Conservation (phyloP, 2,888 invertebrate genomes). For the Leptinotarsa rubiginosa region DNA sequence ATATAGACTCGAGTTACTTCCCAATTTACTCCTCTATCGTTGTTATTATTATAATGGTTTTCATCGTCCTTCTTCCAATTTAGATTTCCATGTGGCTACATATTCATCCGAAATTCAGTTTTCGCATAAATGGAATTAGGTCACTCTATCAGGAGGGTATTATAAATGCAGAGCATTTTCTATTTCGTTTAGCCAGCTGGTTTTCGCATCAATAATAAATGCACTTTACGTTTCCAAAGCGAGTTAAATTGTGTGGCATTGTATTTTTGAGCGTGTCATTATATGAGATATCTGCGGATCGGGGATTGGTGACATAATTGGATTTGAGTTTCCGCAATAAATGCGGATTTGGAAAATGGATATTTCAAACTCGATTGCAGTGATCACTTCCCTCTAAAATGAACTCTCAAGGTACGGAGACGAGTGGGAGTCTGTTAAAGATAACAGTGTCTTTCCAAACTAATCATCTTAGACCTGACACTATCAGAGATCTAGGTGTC, state of each 20-base stretch:
- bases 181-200: conserved; percentile 30
- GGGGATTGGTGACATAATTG: not conserved
- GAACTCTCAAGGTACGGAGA: too few species aligned
- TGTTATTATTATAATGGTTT: not conserved
- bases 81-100: conserved; percentile 24
- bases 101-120: conserved; percentile 33
- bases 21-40: too few species aligned
- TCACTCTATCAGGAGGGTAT: conserved; percentile 32
- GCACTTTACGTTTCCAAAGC: conserved; percentile 15
- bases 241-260: conserved; percentile 50
- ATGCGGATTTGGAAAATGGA: too few species aligned
- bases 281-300: not conserved
- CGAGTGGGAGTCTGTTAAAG: too few species aligned
- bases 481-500: too few species aligned
- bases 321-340: not conserved
- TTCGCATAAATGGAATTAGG: conserved; percentile 35
- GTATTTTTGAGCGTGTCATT: not conserved
- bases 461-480: too few species aligned
- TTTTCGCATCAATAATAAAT: conserved; percentile 19
- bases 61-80: conserved; percentile 27
- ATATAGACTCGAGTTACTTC: too few species aligned
- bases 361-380: too few species aligned
- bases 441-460: too few species aligned
- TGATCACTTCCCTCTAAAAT: too few species aligned
- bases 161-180: conserved; percentile 37